Percentiles rank a stretch among this genome's conserved stretches.
Evolutionary conservation across 2,888 invertebrate species (phyloP).

Genomic region (Agrochola macilenta): DNA sequence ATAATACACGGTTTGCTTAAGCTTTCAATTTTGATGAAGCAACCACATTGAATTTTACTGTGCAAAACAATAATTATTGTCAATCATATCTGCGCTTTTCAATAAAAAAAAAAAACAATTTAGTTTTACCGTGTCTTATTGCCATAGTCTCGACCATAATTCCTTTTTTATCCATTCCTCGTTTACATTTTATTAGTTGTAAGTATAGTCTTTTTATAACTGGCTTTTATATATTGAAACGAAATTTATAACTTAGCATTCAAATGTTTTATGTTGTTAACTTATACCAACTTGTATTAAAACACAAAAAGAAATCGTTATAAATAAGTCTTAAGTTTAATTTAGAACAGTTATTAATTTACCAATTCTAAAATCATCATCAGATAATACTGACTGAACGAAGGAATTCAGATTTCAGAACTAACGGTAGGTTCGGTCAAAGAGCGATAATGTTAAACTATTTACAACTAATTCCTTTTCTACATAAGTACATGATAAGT

Average conservation of each 20-base stretch:
- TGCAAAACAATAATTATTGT: not conserved
- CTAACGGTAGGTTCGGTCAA: not conserved
- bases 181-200: slow-evolving; percentile 3
- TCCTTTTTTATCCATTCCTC: slow-evolving; percentile 22
- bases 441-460: not conserved
- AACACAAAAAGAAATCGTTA: not conserved
- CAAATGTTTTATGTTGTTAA: not conserved
- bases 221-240: slow-evolving; percentile 9
- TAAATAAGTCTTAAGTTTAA: slow-evolving; percentile 6
- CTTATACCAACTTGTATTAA: not conserved
- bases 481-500: not conserved
- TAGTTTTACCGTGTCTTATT: not conserved
- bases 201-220: not conserved
- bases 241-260: not conserved
- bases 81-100: not conserved
- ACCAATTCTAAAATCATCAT: not conserved
- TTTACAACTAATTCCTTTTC: not conserved
- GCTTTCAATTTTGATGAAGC: not conserved
- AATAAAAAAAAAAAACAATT: not conserved
- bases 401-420: not conserved
- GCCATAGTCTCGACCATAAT: not conserved
- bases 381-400: not conserved
- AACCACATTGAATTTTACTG: not conserved
- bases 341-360: not conserved
- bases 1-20: not conserved